Conservation (phyloP, 23 tunicate species). For the Clavelina lepadiformis region DNA sequence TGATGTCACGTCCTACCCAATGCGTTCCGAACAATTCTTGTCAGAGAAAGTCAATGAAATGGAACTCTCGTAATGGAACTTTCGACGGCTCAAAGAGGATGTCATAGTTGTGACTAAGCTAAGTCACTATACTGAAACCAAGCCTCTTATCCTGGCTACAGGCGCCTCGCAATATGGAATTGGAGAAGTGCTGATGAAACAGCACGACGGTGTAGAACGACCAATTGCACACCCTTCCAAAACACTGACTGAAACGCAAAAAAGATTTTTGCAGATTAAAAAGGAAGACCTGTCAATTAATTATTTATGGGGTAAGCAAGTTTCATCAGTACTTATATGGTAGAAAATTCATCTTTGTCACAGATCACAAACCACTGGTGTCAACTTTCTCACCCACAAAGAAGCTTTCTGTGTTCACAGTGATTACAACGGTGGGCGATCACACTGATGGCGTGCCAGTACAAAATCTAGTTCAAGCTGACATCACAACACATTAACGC, state of each 20-base stretch:
- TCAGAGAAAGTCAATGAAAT: no score
- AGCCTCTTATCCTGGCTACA: slow-evolving; percentile 1
- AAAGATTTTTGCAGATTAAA: slow-evolving; percentile 1
- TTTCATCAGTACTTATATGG: slow-evolving; percentile 13
- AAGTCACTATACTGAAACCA: slow-evolving; percentile 1
- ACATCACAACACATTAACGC: no score
- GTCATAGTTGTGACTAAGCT: not conserved
- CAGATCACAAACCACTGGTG: slow-evolving; percentile 14
- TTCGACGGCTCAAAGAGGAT: not conserved
- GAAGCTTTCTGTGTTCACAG: no score
- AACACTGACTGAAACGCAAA: not conserved
- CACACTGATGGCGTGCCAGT: no score
- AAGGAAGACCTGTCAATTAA: not conserved
- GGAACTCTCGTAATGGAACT: no score
- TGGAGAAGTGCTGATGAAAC: not conserved
- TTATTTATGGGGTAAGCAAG: slow-evolving; percentile 9
- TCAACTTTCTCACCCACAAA: slow-evolving; percentile 10
- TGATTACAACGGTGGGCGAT: no score
- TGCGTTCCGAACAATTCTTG: no score
- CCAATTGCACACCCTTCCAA: not conserved
- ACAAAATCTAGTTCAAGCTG: no score
- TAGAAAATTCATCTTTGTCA: not conserved
- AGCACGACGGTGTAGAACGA: not conserved
- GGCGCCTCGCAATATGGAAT: slow-evolving; percentile 8
- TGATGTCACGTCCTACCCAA: no score